These are phyloP conservation scores for Catocala fraxini DNA, from an alignment of 2,888 invertebrate species.

Conservation along the genomic window DNA sequence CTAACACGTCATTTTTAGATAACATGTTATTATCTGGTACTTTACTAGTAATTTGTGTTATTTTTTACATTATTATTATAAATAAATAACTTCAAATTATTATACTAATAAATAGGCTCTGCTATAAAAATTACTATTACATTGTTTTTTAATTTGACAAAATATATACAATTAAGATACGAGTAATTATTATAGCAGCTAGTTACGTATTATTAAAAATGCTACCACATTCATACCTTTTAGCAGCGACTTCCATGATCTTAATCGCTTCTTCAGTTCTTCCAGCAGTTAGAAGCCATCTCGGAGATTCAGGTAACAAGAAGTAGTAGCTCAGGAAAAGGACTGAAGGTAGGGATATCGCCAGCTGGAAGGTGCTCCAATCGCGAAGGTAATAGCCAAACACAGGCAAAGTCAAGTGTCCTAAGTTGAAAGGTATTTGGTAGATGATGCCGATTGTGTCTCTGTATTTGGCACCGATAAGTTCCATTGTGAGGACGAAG, in stretches of 20 bases:
- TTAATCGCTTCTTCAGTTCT: slow-evolving; percentile 89
- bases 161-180: too few relatives aligned
- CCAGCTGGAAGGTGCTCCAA: slow-evolving; percentile 90
- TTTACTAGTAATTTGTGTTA: too few relatives aligned
- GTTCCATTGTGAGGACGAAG: slow-evolving; percentile 91
- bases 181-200: too few relatives aligned
- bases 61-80: too few relatives aligned
- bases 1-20: too few relatives aligned
- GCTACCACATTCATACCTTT: slow-evolving; percentile 59
- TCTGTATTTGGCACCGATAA: slow-evolving; percentile 88
- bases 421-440: slow-evolving; percentile 91
- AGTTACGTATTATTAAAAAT: too few relatives aligned
- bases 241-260: slow-evolving; percentile 90
- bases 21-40: too few relatives aligned
- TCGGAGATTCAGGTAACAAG: slow-evolving; percentile 93
- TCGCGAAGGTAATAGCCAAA: slow-evolving; percentile 90
- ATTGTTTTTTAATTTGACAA: too few relatives aligned
- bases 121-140: too few relatives aligned
- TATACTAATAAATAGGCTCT: too few relatives aligned
- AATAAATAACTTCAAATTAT: too few relatives aligned
- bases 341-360: slow-evolving; percentile 89
- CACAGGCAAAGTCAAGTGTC: slow-evolving; percentile 89
- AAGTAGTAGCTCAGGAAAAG: slow-evolving; percentile 91
- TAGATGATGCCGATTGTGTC: slow-evolving; percentile 91
- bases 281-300: slow-evolving; percentile 93